Conservation (phyloP, 2,797 vertebrate genomes). For the Xenentodon cancila region DNA sequence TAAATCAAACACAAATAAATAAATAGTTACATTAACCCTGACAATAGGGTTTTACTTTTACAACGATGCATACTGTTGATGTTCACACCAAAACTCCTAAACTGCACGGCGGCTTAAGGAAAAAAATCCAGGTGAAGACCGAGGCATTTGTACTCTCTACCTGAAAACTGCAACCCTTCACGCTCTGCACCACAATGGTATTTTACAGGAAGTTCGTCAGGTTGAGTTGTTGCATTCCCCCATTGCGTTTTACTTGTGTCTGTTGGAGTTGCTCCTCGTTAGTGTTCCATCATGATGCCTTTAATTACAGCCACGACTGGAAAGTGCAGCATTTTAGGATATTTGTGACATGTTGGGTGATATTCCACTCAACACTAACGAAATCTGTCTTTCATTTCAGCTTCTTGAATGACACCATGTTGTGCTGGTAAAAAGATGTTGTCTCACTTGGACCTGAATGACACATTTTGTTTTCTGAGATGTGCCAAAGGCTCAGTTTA, state of each 20-base stretch:
- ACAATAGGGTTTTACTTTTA: no score
- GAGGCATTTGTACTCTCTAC: no score
- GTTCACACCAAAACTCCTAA: no score
- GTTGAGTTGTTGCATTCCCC: not conserved
- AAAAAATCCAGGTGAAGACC: no score
- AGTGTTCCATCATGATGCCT: conserved; percentile 16
- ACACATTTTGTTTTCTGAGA: conserved; percentile 65
- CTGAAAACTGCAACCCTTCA: no score
- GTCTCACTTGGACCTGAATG: conserved; percentile 40
- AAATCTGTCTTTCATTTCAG: conserved; percentile 35
- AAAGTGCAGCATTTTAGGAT: conserved; percentile 20
- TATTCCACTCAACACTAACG: conserved; percentile 15
- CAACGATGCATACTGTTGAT: no score
- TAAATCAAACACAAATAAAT: no score
- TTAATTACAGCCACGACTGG: conserved; percentile 20
- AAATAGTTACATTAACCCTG: no score
- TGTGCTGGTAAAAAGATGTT: conserved; percentile 63
- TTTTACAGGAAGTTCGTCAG: no score
- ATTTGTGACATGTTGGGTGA: conserved; percentile 47
- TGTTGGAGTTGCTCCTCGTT: conserved; percentile 20
- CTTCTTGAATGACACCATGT: conserved; percentile 57
- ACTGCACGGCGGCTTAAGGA: no score
- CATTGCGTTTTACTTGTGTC: conserved; percentile 19
- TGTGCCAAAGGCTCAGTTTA: conserved; percentile 62
- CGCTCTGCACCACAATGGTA: no score